These are phyloP conservation scores for Arbacia lixula DNA, from an alignment of 53 echinoderm and acorn worm species.

Conservation along the genomic window DNA sequence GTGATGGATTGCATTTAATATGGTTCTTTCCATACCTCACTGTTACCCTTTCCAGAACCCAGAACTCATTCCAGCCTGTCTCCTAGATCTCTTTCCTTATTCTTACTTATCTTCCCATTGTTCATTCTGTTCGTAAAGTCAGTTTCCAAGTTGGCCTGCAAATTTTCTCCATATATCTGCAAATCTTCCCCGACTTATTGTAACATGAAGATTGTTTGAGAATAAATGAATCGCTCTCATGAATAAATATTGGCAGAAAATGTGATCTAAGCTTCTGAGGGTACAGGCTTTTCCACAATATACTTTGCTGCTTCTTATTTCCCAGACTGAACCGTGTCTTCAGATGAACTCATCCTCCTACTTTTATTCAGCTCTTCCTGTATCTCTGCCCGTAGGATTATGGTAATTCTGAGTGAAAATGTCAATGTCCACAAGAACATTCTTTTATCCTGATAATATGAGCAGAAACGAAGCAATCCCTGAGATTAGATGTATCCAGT, in stretches of 20 bases:
- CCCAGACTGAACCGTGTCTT: neutral
- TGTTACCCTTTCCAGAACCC: too few relatives aligned
- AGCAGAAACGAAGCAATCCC: conserved; percentile 11
- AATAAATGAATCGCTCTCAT: conserved; percentile 36
- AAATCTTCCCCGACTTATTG: too few relatives aligned
- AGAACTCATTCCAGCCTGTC: too few relatives aligned
- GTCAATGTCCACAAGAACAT: conserved; percentile 25
- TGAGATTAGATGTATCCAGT: too few relatives aligned
- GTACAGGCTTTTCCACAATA: conserved; percentile 13
- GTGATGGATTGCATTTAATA: too few relatives aligned
- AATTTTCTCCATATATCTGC: too few relatives aligned
- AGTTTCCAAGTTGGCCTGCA: too few relatives aligned
- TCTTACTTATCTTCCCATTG: too few relatives aligned
- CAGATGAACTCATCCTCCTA: neutral
- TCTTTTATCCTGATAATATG: conserved; percentile 20
- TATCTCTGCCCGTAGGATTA: conserved; percentile 43
- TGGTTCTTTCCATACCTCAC: too few relatives aligned
- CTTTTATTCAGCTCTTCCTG: conserved; percentile 25
- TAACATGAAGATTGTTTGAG: neutral
- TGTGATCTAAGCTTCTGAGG: conserved; percentile 49
- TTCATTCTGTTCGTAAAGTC: too few relatives aligned
- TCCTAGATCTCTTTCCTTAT: too few relatives aligned
- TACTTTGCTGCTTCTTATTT: conserved; percentile 32
- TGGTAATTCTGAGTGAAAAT: conserved; percentile 20
- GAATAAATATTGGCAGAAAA: conserved; percentile 59